These are phyloP conservation scores for Hypena proboscidalis DNA, from an alignment of 2,888 invertebrate species.

Conservation along the genomic window DNA sequence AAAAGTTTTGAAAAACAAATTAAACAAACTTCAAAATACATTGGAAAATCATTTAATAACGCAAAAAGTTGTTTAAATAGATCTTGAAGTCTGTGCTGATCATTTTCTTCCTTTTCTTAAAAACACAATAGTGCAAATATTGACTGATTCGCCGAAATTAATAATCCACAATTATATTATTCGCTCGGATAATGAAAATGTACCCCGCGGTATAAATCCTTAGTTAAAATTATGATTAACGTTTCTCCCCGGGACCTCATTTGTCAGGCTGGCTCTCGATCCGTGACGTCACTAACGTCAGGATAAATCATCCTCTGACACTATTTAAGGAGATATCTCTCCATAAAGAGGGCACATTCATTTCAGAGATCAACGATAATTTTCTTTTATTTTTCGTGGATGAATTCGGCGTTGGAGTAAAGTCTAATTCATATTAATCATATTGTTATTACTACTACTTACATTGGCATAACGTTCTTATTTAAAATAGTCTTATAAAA, in stretches of 20 bases:
- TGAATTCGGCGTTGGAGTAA: constrained; percentile 29
- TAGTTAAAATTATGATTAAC: constrained; percentile 57
- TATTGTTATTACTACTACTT: too few relatives aligned
- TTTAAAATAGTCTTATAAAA: too few relatives aligned
- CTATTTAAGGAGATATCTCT: constrained; percentile 64
- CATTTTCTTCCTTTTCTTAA: too few relatives aligned
- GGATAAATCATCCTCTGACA: constrained; percentile 62
- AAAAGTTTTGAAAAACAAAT: too few relatives aligned
- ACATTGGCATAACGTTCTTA: constrained; percentile 1
- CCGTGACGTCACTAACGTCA: constrained; percentile 36
- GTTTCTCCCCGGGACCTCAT: constrained; percentile 50
- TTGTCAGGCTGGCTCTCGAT: constrained; percentile 59
- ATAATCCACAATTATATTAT: too few relatives aligned
- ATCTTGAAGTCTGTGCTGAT: too few relatives aligned
- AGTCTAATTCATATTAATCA: not conserved
- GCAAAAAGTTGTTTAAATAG: too few relatives aligned
- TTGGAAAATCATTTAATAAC: too few relatives aligned
- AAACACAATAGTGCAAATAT: too few relatives aligned
- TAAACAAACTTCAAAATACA: too few relatives aligned
- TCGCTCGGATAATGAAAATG: constrained; percentile 38
- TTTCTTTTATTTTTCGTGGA: constrained; percentile 47
- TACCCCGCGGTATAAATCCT: constrained; percentile 16
- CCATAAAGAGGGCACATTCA: constrained; percentile 43
- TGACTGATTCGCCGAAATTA: too few relatives aligned
- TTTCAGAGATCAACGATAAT: constrained; percentile 50